Evolutionary conservation across 2,113 vertebrate species (phyloP).

Genomic region (Hemichromis elongatus): DNA sequence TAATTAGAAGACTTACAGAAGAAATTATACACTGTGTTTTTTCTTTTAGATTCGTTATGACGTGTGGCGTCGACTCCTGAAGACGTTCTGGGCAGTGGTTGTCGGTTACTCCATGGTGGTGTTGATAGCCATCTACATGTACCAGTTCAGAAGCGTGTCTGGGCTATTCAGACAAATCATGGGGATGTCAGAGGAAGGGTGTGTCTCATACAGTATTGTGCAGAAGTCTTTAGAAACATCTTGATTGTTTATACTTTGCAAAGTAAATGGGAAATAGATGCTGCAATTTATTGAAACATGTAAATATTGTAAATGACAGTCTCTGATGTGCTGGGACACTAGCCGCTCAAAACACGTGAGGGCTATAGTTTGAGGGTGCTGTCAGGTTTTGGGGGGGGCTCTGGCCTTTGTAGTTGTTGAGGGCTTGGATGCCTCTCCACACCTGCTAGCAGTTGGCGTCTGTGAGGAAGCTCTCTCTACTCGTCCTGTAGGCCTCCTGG

Average conservation of each 20-base stretch:
- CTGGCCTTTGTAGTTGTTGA: neutral
- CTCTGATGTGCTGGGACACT: neutral
- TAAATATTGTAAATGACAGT: neutral
- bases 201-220: neutral
- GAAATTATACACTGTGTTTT: neutral
- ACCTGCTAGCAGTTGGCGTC: neutral
- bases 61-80: slow-evolving; percentile 67
- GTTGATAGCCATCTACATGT: slow-evolving; percentile 73
- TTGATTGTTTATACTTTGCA: neutral
- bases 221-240: neutral
- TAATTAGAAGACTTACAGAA: neutral
- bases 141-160: slow-evolving; percentile 78
- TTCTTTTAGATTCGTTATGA: slow-evolving; percentile 57
- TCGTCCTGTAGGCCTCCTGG: neutral
- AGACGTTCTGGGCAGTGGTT: slow-evolving; percentile 74
- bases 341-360: neutral
- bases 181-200: slow-evolving; percentile 78
- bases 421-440: neutral
- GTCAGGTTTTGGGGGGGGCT: neutral
- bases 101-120: slow-evolving; percentile 78
- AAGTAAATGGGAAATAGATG: neutral
- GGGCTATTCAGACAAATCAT: slow-evolving; percentile 72
- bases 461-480: neutral
- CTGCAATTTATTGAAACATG: neutral
- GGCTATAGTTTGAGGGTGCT: neutral